Base-by-base conservation (phyloP, 1,140 invertebrate genomes). In the Drosophila jambulina region DNA sequence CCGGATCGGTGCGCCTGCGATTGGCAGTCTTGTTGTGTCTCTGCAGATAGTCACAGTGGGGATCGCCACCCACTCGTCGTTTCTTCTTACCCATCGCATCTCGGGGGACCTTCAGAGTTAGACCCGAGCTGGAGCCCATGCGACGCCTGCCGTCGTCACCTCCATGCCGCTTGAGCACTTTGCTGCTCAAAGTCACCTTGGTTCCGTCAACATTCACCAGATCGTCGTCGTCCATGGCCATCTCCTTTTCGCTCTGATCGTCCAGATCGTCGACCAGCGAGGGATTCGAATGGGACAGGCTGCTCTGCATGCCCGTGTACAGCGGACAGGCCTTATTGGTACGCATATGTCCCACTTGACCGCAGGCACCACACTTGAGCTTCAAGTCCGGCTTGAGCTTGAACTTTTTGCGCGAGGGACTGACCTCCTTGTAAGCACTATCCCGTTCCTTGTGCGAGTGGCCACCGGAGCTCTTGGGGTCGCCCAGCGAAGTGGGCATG, bases 321-420 rank as follows among this genome's bases (percentile, higher is more conserved):
- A 98, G 93, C 0, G 98, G 98, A 93, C 99, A 99, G 2, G 98
- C 97, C 92, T 99, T 99, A 93, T 99, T 99, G 1, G 99, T 99
- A 51, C 98, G 94, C 83, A 91, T 87, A 58, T 84, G 84, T 9
- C 80, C 83, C 56, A 93, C 92, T 85, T 98, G 97, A 6, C 98
- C 98, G 94, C 99, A 99, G 17, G 99, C 98, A 19, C 99, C 98
- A 93, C 99, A 99, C 94, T 97, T 97, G 21, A 99, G 94, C 94
- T 98, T 98, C 4, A 98, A 94, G 93, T 98, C 97, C 29, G 97
- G 96, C 91, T 98, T 98, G 29, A 98, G 93, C 94, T 98, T 98
- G 23, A 96, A 95, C 83, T 97, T 97, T 82, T 97, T 96, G 61
- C 95, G 94, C 0, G 95, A 95, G 19, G 95, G 95, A 38, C 95